Evolutionary conservation across 2,888 invertebrate species (phyloP).

Genomic region (Liposcelis brunnea): DNA sequence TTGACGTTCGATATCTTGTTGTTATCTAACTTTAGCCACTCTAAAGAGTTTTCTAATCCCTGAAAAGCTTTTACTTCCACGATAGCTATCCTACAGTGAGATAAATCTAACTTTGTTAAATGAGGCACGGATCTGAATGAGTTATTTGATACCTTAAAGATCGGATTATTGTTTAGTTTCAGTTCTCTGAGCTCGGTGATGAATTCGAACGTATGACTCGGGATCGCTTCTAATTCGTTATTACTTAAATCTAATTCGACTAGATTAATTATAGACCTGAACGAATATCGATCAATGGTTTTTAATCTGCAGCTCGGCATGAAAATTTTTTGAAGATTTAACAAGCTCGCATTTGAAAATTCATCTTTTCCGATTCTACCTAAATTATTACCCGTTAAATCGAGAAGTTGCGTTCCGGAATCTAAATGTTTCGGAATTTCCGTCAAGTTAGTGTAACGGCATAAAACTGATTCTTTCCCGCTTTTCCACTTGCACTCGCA

Average conservation of each 20-base stretch:
- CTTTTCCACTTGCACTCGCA: constrained; percentile 83
- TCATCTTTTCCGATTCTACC: constrained; percentile 48
- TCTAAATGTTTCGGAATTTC: constrained; percentile 57
- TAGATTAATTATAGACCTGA: constrained; percentile 59
- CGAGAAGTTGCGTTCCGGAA: constrained; percentile 58
- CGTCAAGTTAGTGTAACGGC: constrained; percentile 56
- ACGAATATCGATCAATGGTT: constrained; percentile 51
- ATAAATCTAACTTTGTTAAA: constrained; percentile 53
- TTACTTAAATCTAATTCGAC: constrained; percentile 66
- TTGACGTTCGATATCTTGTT: constrained; percentile 51
- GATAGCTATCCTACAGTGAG: constrained; percentile 48
- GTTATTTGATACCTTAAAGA: constrained; percentile 47
- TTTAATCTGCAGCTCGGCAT: constrained; percentile 52
- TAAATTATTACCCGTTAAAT: constrained; percentile 57
- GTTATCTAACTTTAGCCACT: constrained; percentile 60
- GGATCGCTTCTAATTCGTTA: constrained; percentile 48
- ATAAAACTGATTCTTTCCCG: constrained; percentile 70
- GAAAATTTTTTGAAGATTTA: constrained; percentile 66
- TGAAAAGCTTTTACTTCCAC: constrained; percentile 54
- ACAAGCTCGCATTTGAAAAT: constrained; percentile 53
- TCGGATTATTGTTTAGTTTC: constrained; percentile 56
- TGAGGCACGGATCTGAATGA: constrained; percentile 48
- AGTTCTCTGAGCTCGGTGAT: constrained; percentile 58
- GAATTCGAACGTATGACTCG: constrained; percentile 53
- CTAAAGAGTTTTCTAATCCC: constrained; percentile 51